Evolutionary conservation across 2,113 vertebrate genomes (phyloP).

Genomic region (Prunella fulvescens): DNA sequence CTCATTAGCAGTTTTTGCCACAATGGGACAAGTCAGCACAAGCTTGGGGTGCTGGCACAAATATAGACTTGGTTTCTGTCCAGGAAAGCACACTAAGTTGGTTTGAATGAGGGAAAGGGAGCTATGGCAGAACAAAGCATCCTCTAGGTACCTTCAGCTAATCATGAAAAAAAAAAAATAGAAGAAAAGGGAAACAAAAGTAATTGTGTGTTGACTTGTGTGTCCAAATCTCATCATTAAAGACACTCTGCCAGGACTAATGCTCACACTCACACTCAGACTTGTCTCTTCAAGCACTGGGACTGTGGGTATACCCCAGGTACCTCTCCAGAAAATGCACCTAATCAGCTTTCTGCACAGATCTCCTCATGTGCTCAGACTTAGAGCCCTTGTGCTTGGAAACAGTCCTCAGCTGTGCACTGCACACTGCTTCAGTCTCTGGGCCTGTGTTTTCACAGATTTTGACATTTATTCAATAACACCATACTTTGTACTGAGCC

Average conservation of each 20-base stretch:
- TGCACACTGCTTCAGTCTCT: neutral
- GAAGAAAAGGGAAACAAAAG: conserved; percentile 1
- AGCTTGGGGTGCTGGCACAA: conserved; percentile 37
- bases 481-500: neutral
- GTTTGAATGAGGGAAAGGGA: neutral
- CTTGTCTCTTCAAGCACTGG: neutral
- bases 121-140: neutral
- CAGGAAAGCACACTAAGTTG: conserved; percentile 15
- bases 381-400: neutral
- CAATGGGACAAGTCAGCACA: conserved; percentile 40
- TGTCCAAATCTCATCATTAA: neutral
- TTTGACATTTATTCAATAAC: neutral
- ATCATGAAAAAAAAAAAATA: neutral
- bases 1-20: conserved; percentile 50
- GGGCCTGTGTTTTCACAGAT: neutral
- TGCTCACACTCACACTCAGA: neutral
- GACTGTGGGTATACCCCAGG: neutral
- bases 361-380: neutral
- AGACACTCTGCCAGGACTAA: neutral
- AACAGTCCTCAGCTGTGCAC: neutral
- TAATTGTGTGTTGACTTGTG: neutral
- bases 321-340: neutral
- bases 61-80: neutral
- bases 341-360: neutral
- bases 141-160: neutral